Base-by-base conservation (phyloP, 2,888 invertebrate genomes). In the Eristalis arbustorum region DNA sequence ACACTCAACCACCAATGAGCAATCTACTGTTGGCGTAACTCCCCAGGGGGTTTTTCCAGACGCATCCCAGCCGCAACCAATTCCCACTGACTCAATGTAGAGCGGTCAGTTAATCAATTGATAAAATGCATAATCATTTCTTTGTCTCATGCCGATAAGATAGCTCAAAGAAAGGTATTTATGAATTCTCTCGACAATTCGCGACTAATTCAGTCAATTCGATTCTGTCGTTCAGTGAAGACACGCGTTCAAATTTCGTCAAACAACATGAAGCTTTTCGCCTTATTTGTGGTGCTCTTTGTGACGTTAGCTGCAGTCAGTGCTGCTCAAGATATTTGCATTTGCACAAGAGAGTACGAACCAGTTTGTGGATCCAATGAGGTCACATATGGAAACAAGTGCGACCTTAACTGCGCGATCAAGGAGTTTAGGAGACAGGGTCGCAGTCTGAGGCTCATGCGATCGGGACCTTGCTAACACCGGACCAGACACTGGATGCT, bases 311-410 rank as follows among this genome's bases (percentile, higher is more conserved):
- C 88, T 67, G 37, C 89, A 28, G 67, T 89, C 23, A 66, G 72
- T 68, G 66, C 62, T 56, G 42, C 88, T 1, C 4, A 84, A 42
- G 40, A 87, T 0, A 4, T 82, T 2, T 92, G 92, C 13, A 89
- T 91, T 3, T 92, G 92, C 68, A 90, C 90, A 23, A 89, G 92
- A 11, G 90, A 89, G 62, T 91, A 88, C 56, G 89, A 90, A 1
- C 92, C 92, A 0, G 90, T 92, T 1, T 92, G 92, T 83, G 92
- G 89, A 71, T 88, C 88, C 72, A 89, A 92, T 83, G 13, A 75
- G 40, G 49, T 82, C 1, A 90, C 91, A 37, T 92, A 92, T 73
- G 28, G 89, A 4, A 92, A 92, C 88, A 90, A 89, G 18, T 92
- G 92, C 56, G 61, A 89, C 22, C 90, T 89, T 56, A 88, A 92